phyloP scores from a whole-genome alignment of 35 echinoderm and acorn worm genomes.

The Apostichopus japonicus region DNA sequence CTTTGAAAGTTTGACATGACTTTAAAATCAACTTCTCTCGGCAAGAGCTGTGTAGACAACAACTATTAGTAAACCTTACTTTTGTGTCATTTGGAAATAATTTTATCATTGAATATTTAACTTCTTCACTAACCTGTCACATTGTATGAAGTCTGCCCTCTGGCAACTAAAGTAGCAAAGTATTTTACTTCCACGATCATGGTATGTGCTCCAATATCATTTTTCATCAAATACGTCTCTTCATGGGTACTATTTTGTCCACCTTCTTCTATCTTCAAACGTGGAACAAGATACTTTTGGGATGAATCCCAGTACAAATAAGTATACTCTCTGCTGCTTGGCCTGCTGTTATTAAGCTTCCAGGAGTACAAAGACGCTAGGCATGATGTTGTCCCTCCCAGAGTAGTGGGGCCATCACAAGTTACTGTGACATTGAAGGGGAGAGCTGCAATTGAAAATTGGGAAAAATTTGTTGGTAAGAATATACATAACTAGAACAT shows the following conservation, averaged over 20 bases:
- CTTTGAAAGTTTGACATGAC: too few species aligned
- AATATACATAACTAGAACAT: too few species aligned
- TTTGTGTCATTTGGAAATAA: too few species aligned
- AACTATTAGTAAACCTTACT: too few species aligned
- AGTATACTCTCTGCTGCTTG: not conserved
- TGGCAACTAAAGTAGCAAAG: not conserved
- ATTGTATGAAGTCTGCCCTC: not conserved
- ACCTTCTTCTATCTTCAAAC: not conserved
- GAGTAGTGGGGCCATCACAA: slow-evolving; percentile 58
- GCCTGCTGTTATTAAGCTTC: not conserved
- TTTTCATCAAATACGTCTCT: not conserved
- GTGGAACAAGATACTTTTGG: not conserved
- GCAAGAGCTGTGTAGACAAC: too few species aligned
- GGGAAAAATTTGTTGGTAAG: too few species aligned
- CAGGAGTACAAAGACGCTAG: not conserved
- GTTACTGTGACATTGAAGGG: slow-evolving; percentile 8
- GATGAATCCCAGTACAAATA: not conserved
- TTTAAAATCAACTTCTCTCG: too few species aligned
- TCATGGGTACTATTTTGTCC: not conserved
- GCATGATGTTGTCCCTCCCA: slow-evolving; percentile 54
- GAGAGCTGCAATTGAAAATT: not conserved
- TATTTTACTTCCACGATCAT: not conserved
- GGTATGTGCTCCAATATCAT: not conserved
- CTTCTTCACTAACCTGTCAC: not conserved
- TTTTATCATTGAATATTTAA: not conserved